Base-by-base conservation (phyloP, 2,113 vertebrate species). In the Chrysochloris asiatica region DNA sequence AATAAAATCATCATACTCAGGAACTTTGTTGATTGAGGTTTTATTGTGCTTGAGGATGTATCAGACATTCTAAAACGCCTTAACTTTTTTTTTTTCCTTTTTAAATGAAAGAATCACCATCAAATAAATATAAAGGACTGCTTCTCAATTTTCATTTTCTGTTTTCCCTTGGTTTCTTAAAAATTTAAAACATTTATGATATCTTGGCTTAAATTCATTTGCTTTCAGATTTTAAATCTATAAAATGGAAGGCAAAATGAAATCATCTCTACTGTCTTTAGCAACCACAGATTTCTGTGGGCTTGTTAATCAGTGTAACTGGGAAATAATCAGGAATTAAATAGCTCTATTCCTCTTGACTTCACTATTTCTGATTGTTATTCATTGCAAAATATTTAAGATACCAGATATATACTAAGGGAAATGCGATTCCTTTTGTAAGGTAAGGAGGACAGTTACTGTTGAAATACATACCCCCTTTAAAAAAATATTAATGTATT, bases 141-240 rank as follows among this genome's bases (percentile, higher is more conserved):
- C 2, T 24, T 69, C 33, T 73, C 30, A 45, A 1, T 85, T n/a
- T 75, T 79, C n/a, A 48, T 75, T 82, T 78, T 95, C 7, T 92
- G 9, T 85, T 79, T 93, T 80, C n/a, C 9, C 41, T 76, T 80
- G 43, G 36, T 77, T 77, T 9, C 13, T 83, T 87, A 21, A 84
- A 36, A 86, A 88, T 80, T 79, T 94, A 80, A 75, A 71, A 13
- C 81, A 56, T 79, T 93, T 92, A 24, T 85, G 76, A 69, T 30
- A 30, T 77, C 67, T 75, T 28, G n/a, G 36, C 17, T 79, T 86
- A 75, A 61, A 81, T 77, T 67, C 13, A 38, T 3, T 91, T 47
- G 26, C 77, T 93, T 86, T 67, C 41, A 38, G 6, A 79, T 72
- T 86, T 94, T 92, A 80, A 86, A n/a, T n/a, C 4, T 82, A 22